Evolutionary conservation across 2,888 invertebrate genomes (phyloP).

Genomic region (Drosophila melanosoma): DNA sequence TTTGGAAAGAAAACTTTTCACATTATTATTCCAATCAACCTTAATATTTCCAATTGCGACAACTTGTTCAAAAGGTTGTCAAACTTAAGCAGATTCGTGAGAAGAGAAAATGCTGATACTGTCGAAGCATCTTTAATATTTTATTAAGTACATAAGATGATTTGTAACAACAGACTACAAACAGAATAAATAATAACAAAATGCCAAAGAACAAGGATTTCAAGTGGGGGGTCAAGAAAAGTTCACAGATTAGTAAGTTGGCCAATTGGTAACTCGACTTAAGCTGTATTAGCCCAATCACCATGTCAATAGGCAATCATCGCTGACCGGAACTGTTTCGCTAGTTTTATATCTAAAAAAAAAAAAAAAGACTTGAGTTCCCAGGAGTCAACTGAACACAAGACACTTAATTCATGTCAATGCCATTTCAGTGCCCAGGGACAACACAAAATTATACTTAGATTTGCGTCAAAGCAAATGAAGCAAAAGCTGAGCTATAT

Average conservation of each 20-base stretch:
- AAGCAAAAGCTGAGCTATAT: neutral
- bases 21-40: constrained; percentile 12
- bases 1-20: constrained; percentile 19
- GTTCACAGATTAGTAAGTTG: constrained; percentile 33
- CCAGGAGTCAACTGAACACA: constrained; percentile 19
- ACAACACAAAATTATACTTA: constrained; percentile 20
- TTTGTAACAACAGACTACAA: constrained; percentile 35
- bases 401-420: constrained; percentile 29
- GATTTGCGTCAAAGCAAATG: constrained; percentile 3
- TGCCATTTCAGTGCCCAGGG: constrained; percentile 16
- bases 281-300: constrained; percentile 50
- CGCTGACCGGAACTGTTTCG: constrained; percentile 52
- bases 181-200: constrained; percentile 22
- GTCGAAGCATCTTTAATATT: constrained; percentile 45
- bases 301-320: constrained; percentile 38
- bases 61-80: constrained; percentile 43
- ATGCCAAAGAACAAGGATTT: neutral
- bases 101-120: constrained; percentile 46
- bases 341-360: constrained; percentile 25
- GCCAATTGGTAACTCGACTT: constrained; percentile 48
- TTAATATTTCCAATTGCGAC: constrained; percentile 22
- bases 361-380: constrained; percentile 16
- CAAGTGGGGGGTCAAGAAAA: constrained; percentile 43
- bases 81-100: constrained; percentile 11
- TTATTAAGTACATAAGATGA: constrained; percentile 44